phyloP scores from a whole-genome alignment of 2,797 vertebrate genomes.

The Acomys russatus region DNA sequence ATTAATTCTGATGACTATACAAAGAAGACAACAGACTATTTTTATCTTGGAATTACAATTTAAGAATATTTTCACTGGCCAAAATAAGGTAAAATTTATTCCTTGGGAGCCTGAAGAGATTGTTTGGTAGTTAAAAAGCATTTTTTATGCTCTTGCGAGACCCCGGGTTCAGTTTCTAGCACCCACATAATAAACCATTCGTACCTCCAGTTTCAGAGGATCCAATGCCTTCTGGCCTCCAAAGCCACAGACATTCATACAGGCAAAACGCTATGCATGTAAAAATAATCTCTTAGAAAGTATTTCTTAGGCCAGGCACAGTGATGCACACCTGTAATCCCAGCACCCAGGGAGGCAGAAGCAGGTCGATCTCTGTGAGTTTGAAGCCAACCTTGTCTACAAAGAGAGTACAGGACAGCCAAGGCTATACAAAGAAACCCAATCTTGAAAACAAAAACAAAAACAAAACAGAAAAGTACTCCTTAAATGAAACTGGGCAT shows the following conservation, averaged over 20 bases:
- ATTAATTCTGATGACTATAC: constrained; percentile 30
- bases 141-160: no score
- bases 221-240: background rate
- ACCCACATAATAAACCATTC: background rate
- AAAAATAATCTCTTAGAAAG: background rate
- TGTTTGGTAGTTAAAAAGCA: background rate
- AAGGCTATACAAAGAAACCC: no score
- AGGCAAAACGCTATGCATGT: background rate
- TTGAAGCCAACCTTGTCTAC: background rate
- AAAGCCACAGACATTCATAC: background rate
- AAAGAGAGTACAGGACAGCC: background rate
- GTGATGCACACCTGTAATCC: background rate
- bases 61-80: constrained; percentile 12
- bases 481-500: no score
- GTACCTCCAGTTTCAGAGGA: background rate
- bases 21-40: constrained; percentile 36
- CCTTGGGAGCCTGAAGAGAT: background rate
- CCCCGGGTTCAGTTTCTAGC: background rate
- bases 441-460: background rate
- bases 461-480: no score
- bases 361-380: background rate
- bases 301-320: background rate
- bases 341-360: background rate
- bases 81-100: background rate
- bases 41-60: constrained; percentile 65